phyloP scores from a whole-genome alignment of 2,797 vertebrate species.

The Nannoperca obscura region DNA sequence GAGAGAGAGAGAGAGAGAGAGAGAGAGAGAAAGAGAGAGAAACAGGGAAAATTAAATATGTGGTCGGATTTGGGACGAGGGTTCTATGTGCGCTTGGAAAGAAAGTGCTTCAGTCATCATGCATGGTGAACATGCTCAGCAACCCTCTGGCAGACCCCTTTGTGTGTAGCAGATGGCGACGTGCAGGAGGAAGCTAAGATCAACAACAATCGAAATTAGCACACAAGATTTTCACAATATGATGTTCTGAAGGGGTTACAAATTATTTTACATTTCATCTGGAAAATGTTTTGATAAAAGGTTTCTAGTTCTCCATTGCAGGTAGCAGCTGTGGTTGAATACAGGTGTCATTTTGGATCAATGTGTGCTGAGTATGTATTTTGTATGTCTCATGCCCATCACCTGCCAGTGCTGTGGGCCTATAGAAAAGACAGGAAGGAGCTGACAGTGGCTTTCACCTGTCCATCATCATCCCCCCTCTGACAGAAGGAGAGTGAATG shows the following conservation, averaged over 20 bases:
- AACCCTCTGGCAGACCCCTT: slow-evolving; percentile 68
- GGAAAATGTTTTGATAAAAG: slow-evolving; percentile 5
- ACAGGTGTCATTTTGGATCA: slow-evolving; percentile 5
- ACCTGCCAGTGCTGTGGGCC: slow-evolving; percentile 41
- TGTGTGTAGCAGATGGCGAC: slow-evolving; percentile 50
- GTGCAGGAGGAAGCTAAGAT: slow-evolving; percentile 22
- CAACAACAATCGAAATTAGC: slow-evolving; percentile 25
- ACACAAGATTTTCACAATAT: slow-evolving; percentile 12
- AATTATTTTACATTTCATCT: slow-evolving; percentile 7
- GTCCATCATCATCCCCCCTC: slow-evolving; percentile 44
- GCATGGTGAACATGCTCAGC: slow-evolving; percentile 76
- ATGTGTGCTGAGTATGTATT: slow-evolving; percentile 35
- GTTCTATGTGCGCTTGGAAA: slow-evolving; percentile 86
- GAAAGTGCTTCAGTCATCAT: slow-evolving; percentile 86
- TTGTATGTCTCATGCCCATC: slow-evolving; percentile 39
- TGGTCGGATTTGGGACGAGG: slow-evolving; percentile 48
- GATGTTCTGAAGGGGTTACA: slow-evolving; percentile 7
- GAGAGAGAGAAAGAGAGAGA: not conserved
- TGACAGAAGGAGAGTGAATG: slow-evolving; percentile 38
- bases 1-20: too few relatives aligned
- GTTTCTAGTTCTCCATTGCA: slow-evolving; percentile 15
- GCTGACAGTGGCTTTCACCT: slow-evolving; percentile 66
- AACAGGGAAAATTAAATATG: slow-evolving; percentile 5
- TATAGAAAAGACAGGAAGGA: slow-evolving; percentile 44
- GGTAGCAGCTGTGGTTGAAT: slow-evolving; percentile 43